A percentile compares a stretch with the other conserved stretches of the same genome.
Evolutionary conservation across 2,797 vertebrate genomes (phyloP).

Genomic region (Garrulus glandarius): DNA sequence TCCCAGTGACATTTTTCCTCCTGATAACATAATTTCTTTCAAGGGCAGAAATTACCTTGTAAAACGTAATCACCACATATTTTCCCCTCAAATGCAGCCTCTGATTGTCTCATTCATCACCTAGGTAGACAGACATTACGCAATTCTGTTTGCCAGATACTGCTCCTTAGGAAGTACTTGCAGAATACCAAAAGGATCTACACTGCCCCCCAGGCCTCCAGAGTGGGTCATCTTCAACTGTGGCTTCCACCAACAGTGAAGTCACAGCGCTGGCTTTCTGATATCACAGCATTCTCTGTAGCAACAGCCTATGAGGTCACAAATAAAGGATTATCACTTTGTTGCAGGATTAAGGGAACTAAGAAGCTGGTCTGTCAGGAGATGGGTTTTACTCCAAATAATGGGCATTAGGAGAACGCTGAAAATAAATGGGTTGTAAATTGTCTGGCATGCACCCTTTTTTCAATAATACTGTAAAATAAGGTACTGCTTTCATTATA

Average conservation of each 20-base stretch:
- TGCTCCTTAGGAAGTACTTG: background rate
- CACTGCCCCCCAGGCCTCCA: background rate
- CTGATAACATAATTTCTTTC: background rate
- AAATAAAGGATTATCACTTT: constrained; percentile 30
- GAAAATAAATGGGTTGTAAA: constrained; percentile 9
- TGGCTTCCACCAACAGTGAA: background rate
- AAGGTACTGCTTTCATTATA: background rate
- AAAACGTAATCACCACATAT: background rate
- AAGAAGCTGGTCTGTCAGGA: constrained; percentile 8
- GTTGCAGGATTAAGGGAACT: constrained; percentile 21
- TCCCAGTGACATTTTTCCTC: background rate
- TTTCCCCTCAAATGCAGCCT: background rate
- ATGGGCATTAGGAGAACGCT: background rate
- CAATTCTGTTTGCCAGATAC: background rate
- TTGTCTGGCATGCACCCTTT: background rate
- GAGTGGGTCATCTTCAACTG: background rate
- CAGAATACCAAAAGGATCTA: background rate
- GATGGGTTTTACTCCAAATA: constrained; percentile 11
- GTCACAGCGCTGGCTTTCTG: background rate
- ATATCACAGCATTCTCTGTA: background rate
- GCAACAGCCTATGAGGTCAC: constrained; percentile 33
- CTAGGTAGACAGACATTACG: background rate
- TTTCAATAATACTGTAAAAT: background rate
- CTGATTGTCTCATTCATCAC: background rate
- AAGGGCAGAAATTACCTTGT: background rate